Base-by-base conservation (phyloP, 2,113 vertebrate species). In the Planiliza haematocheilus region DNA sequence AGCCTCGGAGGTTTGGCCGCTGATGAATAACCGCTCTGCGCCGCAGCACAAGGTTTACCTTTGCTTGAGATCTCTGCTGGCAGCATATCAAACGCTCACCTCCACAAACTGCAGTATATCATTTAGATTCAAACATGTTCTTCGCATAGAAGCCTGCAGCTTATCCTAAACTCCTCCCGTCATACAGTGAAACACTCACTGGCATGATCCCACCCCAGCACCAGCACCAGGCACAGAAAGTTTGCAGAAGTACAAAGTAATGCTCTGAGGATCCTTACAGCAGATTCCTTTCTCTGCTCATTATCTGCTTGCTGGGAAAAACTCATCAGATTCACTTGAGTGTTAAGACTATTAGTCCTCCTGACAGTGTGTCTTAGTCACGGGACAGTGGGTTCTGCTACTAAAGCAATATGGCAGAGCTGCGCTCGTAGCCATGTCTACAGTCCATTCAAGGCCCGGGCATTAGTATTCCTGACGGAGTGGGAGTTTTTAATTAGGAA, bases 251-350 rank as follows among this genome's bases (percentile, higher is more conserved):
- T 66, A 76, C 41, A 60, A 86, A 90, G 85, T 30, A 76, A 50
- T 50, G 82, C 71, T 88, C 41, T 24, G 37, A 82, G 83, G 77
- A 41, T 82, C 84, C 80, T 89, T 63, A 30, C 21, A 82, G 85
- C 82, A 78, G 71, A 89, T 87, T 87, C 69, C 73, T 81, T 79
- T 81, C 80, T 81, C 76, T 85, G 60, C 77, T 90, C 85, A 89
- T 92, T 92, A 93, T 92, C 81, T 88, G 71, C 77, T 86, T 61
- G 82, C 85, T 80, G 81, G 70, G 79, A 73, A 88, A 89, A 87
- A 86, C 84, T 84, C 84, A 92, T 91, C 90, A 92, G 90, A 92
- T 92, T 86, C 85, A 89, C 85, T 88, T 89, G 84, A 89, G 90
- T 90, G 84, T 91, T 90, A 89, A 89, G 86, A 86, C 88, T 89